Percentiles rank a stretch among this genome's conserved stretches.
Evolutionary conservation across 64 coral and sea anemone species (phyloP).

Genomic region (Montipora capricornis): DNA sequence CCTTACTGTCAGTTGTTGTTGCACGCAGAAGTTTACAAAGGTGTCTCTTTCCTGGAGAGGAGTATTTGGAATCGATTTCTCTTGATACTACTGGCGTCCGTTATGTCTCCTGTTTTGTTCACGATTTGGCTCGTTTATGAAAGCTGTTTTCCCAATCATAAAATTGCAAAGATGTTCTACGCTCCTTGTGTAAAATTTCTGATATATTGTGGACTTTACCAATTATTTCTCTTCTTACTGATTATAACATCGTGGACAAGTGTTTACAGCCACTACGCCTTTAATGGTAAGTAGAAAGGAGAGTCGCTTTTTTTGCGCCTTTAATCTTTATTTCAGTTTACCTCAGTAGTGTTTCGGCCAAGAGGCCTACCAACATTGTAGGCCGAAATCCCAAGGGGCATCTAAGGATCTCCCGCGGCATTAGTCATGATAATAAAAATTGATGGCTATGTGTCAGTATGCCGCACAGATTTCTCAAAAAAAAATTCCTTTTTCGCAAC

Average conservation of each 20-base stretch:
- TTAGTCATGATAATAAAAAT: no score
- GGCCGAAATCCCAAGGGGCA: no score
- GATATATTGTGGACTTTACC: neutral
- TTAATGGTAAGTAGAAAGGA: neutral
- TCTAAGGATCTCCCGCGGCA: no score
- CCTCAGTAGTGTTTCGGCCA: no score
- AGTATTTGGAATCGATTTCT: slow-evolving; percentile 2
- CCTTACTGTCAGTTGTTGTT: slow-evolving; percentile 42
- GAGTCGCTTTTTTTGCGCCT: neutral
- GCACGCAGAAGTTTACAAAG: slow-evolving; percentile 23
- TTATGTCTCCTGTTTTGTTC: slow-evolving; percentile 15
- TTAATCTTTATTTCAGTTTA: no score
- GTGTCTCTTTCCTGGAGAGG: slow-evolving; percentile 23
- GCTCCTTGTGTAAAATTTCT: slow-evolving; percentile 16
- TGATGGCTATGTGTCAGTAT: no score
- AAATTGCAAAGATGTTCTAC: slow-evolving; percentile 4
- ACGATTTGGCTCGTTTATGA: slow-evolving; percentile 6
- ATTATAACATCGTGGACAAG: neutral
- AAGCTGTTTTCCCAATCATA: slow-evolving; percentile 3
- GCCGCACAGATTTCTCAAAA: no score
- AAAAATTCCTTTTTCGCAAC: no score
- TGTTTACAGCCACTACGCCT: neutral
- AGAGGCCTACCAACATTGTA: no score
- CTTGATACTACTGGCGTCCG: neutral
- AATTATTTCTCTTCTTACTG: slow-evolving; percentile 30